Evolutionary conservation across 2,888 invertebrate genomes (phyloP).

Genomic region (Oscheius onirici): DNA sequence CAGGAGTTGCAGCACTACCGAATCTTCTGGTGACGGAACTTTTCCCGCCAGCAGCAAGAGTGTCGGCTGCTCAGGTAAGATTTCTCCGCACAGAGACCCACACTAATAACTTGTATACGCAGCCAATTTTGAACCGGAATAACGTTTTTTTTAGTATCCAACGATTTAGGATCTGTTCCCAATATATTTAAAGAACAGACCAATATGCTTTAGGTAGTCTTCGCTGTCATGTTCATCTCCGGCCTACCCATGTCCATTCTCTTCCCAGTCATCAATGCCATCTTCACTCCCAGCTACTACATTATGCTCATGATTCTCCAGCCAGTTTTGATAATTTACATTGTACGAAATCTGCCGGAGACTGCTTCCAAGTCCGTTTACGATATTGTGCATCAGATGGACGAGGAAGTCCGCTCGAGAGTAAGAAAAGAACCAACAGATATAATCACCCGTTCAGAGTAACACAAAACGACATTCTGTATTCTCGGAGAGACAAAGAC

Average conservation of each 20-base stretch:
- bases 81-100: too few species aligned
- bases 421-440: constrained; percentile 35
- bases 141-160: too few species aligned
- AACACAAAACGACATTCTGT: too few species aligned
- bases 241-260: constrained; percentile 31
- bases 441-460: too few species aligned
- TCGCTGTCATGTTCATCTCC: constrained; percentile 28
- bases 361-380: constrained; percentile 40
- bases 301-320: constrained; percentile 35
- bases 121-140: too few species aligned
- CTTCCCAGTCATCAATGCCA: constrained; percentile 41
- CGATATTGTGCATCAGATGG: constrained; percentile 47
- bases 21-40: constrained; percentile 42
- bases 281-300: constrained; percentile 44
- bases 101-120: too few species aligned
- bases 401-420: constrained; percentile 44
- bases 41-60: constrained; percentile 47
- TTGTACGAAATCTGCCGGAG: constrained; percentile 46
- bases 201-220: constrained; percentile 34
- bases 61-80: constrained; percentile 42
- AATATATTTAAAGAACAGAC: too few species aligned
- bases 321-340: constrained; percentile 3
- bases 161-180: too few species aligned
- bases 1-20: constrained; percentile 36
- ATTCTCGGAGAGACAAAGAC: too few species aligned